These are phyloP conservation scores for Junco hyemalis DNA, from an alignment of 2,113 vertebrate genomes.

Conservation along the genomic window DNA sequence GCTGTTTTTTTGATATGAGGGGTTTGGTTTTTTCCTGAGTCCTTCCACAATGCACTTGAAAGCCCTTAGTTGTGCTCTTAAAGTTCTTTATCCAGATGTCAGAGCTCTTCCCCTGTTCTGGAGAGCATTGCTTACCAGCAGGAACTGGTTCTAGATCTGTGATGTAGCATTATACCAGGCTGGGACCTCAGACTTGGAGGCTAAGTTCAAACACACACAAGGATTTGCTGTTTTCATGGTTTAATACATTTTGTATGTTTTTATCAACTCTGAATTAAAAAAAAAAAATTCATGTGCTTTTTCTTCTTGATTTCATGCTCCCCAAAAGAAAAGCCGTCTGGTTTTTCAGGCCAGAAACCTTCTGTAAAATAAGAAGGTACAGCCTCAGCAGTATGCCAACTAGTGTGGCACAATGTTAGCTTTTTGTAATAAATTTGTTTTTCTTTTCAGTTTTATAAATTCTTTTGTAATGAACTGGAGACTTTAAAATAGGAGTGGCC, in stretches of 20 bases:
- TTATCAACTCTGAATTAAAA: background rate
- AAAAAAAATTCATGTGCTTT: background rate
- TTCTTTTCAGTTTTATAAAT: background rate
- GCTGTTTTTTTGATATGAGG: background rate
- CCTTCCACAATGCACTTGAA: background rate
- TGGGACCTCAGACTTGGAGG: background rate
- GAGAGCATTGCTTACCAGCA: background rate
- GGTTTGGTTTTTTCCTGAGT: fast-evolving
- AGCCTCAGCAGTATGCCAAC: background rate
- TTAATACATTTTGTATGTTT: background rate
- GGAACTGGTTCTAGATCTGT: background rate
- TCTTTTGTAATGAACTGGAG: background rate
- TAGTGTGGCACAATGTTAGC: background rate
- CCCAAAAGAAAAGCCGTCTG: background rate
- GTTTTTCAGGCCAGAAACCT: background rate
- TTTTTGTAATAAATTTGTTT: background rate
- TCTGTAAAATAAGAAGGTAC: background rate
- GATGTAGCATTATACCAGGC: background rate
- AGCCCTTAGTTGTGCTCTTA: background rate
- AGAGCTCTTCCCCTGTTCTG: background rate
- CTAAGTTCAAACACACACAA: background rate
- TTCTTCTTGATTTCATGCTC: background rate
- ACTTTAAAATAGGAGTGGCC: background rate
- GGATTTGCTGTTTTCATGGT: background rate
- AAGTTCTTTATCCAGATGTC: background rate